Evolutionary conservation across 1,140 invertebrate genomes (phyloP).

Genomic region (Philopotamus ludificatus): DNA sequence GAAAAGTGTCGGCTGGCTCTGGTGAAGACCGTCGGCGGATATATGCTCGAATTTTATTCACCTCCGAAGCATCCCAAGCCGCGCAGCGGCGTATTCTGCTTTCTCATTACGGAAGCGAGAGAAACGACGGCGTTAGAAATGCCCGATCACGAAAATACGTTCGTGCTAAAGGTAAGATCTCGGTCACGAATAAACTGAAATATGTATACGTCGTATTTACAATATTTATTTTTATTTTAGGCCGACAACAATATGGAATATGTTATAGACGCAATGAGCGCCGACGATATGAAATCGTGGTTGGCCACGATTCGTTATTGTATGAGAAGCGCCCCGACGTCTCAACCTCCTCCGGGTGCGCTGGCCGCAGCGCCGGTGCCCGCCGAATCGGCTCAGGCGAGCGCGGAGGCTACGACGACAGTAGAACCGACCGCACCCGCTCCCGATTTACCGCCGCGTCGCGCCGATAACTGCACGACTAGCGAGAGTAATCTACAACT

Average conservation of each 20-base stretch:
- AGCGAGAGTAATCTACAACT: slow-evolving; percentile 52
- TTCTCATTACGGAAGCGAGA: slow-evolving; percentile 87
- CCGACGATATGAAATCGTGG: slow-evolving; percentile 89
- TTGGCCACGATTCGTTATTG: slow-evolving; percentile 80
- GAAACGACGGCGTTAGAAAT: slow-evolving; percentile 95
- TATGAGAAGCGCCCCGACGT: slow-evolving; percentile 68
- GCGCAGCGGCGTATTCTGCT: slow-evolving; percentile 91
- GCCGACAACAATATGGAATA: slow-evolving; percentile 92
- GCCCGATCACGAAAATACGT: slow-evolving; percentile 96
- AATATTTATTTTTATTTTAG: slow-evolving; percentile 43
- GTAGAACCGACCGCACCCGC: slow-evolving; percentile 32
- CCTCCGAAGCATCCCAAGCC: slow-evolving; percentile 87
- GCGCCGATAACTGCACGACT: slow-evolving; percentile 49
- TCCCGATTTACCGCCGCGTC: slow-evolving; percentile 41
- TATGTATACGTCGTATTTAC: slow-evolving; percentile 1
- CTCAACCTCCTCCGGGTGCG: slow-evolving; percentile 55
- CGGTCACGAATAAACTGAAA: slow-evolving; percentile 7
- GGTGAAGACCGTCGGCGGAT: slow-evolving; percentile 88
- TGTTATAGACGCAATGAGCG: slow-evolving; percentile 89
- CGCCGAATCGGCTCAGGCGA: slow-evolving; percentile 9
- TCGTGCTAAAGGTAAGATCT: slow-evolving; percentile 76
- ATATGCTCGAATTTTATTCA: slow-evolving; percentile 94
- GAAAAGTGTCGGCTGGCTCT: slow-evolving; percentile 88
- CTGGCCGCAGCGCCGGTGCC: slow-evolving; percentile 46
- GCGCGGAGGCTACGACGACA: background rate